Evolutionary conservation across 2,113 vertebrate genomes (phyloP), one percentile per base, ranked within the genome.

Genomic region (Tenrec ecaudatus): DNA sequence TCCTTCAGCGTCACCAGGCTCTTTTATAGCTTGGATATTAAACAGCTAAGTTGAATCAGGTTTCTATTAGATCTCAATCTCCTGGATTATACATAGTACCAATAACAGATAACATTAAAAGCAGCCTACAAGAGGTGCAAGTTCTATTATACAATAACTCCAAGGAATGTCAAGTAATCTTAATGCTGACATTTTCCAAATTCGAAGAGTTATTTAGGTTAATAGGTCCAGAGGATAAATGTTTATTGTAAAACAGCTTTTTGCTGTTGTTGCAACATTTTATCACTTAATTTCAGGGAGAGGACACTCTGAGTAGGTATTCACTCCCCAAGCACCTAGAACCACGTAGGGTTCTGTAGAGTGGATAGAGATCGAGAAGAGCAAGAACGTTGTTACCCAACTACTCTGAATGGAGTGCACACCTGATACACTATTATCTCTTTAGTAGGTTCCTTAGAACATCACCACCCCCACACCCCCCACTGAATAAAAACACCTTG

Each of bases 41-140:
- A 94, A 64, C 36, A 86, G 53, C 62, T 89, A 89, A 79, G n/a
- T 40, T 40, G 71, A 93, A 86, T 64, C 31, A 80, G 75, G 58
- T 57, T 88, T 95, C 85, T 79, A 66, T 75, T 33, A 90, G 90
- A 90, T 84, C 91, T 57, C 33, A 31, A 83, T 62, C 76, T 87
- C 71, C 80, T 81, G 47, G 83, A 77, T 92, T 82, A 79, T 16
- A 86, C 6, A 27, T 7, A 69, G 73, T 89, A 82, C 90, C 12
- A 22, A 92, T 62, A 92, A 31, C 43, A 81, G 79, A 87, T 38
- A 29, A 8, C 12, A 27, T 66, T 27, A 66, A 25, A 53, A 53
- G 9, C 22, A 86, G 3, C 6, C 62, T 75, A 33, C 23, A 76
- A 71, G 90, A 81, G 92, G 68, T 40, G 77, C 57, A 95, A 82